Percentiles rank a stretch among this genome's conserved stretches.
phyloP scores from a whole-genome alignment of 1,140 invertebrate species.

The Brachystomella parvula region DNA sequence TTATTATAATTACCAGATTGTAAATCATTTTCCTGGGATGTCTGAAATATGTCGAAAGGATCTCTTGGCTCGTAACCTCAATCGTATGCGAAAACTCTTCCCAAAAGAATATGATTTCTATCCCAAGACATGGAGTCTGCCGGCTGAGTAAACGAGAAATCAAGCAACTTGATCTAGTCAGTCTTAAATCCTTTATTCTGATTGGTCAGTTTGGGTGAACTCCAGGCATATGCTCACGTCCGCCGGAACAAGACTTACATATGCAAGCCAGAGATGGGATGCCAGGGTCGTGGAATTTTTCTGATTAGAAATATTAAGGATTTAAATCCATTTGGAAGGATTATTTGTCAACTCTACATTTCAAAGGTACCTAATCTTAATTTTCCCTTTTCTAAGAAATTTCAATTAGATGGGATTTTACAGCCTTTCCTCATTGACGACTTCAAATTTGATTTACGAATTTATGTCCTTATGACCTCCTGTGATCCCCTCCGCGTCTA shows the following conservation, averaged over 20 bases:
- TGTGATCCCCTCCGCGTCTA: constrained; percentile 89
- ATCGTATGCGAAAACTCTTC: constrained; percentile 74
- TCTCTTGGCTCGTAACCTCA: constrained; percentile 71
- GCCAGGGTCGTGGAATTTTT: constrained; percentile 78
- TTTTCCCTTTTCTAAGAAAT: neutral
- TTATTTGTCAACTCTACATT: constrained; percentile 76
- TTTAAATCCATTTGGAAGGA: constrained; percentile 65
- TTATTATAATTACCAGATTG: constrained; percentile 53
- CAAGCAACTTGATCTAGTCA: neutral
- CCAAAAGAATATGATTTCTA: constrained; percentile 84
- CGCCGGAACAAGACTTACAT: constrained; percentile 72
- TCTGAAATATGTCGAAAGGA: constrained; percentile 82
- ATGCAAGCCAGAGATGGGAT: constrained; percentile 77
- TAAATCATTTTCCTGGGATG: constrained; percentile 88
- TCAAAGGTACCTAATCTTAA: constrained; percentile 45
- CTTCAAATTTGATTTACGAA: constrained; percentile 92
- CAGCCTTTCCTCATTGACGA: constrained; percentile 83
- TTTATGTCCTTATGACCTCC: constrained; percentile 91
- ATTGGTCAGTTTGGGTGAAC: constrained; percentile 17
- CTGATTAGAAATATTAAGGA: constrained; percentile 73
- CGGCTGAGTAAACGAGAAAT: constrained; percentile 63
- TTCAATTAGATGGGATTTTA: constrained; percentile 1
- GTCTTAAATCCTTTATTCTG: neutral
- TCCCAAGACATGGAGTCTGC: constrained; percentile 85
- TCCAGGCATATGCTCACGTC: constrained; percentile 44